Evolutionary conservation across 1,140 invertebrate genomes (phyloP), one percentile per base, ranked within the genome.

Genomic region (Conus betulinus): DNA sequence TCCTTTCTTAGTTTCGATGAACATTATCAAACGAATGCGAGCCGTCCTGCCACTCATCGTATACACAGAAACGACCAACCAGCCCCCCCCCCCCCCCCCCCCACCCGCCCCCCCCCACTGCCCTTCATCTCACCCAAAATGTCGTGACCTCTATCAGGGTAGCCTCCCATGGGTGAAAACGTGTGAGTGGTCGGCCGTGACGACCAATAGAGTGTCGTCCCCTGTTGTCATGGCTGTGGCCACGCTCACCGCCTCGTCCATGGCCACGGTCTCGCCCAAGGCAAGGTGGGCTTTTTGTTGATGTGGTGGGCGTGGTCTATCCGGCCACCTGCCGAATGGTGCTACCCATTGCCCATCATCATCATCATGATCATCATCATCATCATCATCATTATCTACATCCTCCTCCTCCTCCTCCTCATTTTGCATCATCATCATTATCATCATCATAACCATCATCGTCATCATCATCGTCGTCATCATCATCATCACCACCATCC

Each of bases 301-400:
- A 60, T 95, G 95, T 99, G 98, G 95, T 99, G 98, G 1, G 97
- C 98, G 91, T 97, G 97, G 94, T 99, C 98, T 63, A 99, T 98
- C 51, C 94, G 90, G 10, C 96, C 96, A 93, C 94, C 95, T 93
- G 82, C 6, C 91, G 57, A 15, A 39, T 39, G 39, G 3, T 39
- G 39, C 39, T 39, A 39, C 39, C 3, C 39, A 39, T 39, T 39
- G 39, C 3, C 39, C 74, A 84, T 20, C 17, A 5, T 2, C 78
- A 1, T 67, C 85, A 86, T 25, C 55, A 39, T 39, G 1, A 86
- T 53, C 25, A 63, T 63, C 3, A 87, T n/a, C n/a, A 85, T 63
- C 25, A 60, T 15, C 55, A 3, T 39, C 39, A 3, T 39, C 39
- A 39, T 39, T 3, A 39, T 39, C 39, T 1, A 39, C 39, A 39